phyloP scores from a whole-genome alignment of 1,140 invertebrate genomes.

The Pinna nobilis region DNA sequence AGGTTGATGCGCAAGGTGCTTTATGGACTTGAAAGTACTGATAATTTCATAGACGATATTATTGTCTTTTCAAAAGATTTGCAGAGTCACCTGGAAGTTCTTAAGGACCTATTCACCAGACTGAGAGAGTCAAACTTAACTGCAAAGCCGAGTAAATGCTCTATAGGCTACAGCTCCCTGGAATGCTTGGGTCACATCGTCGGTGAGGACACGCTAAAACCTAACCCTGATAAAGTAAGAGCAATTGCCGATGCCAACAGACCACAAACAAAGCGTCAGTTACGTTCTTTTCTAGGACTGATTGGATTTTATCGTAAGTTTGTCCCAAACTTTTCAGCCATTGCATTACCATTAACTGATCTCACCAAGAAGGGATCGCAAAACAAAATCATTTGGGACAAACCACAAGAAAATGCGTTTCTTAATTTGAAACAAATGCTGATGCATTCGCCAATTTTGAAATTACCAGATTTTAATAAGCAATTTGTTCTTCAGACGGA shows the following conservation, averaged over 20 bases:
- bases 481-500: slow-evolving; percentile 60
- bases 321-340: slow-evolving; percentile 52
- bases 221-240: slow-evolving; percentile 29
- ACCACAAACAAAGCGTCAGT: slow-evolving; percentile 70
- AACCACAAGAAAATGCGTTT: slow-evolving; percentile 16
- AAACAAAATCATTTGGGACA: not conserved
- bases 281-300: slow-evolving; percentile 72
- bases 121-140: slow-evolving; percentile 30
- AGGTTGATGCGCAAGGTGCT: slow-evolving; percentile 55
- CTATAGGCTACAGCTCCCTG: slow-evolving; percentile 5
- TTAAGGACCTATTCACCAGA: slow-evolving; percentile 14
- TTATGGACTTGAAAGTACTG: slow-evolving; percentile 29
- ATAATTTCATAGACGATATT: slow-evolving; percentile 49
- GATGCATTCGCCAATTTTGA: slow-evolving; percentile 23
- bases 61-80: slow-evolving; percentile 18
- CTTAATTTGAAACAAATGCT: slow-evolving; percentile 26
- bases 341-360: slow-evolving; percentile 54
- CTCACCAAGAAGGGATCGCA: slow-evolving; percentile 53
- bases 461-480: slow-evolving; percentile 11
- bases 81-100: slow-evolving; percentile 20
- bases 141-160: slow-evolving; percentile 34
- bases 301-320: slow-evolving; percentile 74
- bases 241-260: slow-evolving; percentile 63
- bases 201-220: slow-evolving; percentile 5
- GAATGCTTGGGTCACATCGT: slow-evolving; percentile 40